phyloP scores from a whole-genome alignment of 2,888 invertebrate genomes.

The Meta bourneti region DNA sequence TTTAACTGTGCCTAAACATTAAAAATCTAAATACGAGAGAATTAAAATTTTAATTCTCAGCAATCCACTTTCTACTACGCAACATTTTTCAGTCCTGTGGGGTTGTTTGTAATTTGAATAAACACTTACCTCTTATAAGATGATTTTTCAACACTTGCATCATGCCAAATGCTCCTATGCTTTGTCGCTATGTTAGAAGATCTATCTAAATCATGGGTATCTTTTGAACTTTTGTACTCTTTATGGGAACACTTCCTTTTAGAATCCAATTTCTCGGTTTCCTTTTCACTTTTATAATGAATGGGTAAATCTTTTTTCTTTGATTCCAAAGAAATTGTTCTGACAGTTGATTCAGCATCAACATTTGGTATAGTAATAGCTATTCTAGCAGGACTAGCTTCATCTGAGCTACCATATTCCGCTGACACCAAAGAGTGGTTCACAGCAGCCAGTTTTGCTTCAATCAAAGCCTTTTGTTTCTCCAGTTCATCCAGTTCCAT shows the following conservation, averaged over 20 bases:
- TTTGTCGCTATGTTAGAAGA: slow-evolving; percentile 17
- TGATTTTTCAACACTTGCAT: slow-evolving; percentile 19
- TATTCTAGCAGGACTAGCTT: slow-evolving; percentile 51
- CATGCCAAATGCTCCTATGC: neutral
- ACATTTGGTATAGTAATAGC: slow-evolving; percentile 37
- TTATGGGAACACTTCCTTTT: slow-evolving; percentile 55
- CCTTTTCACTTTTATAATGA: slow-evolving; percentile 19
- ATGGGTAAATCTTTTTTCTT: slow-evolving; percentile 32
- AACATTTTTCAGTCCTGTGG: neutral
- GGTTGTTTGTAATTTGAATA: neutral
- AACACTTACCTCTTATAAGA: slow-evolving; percentile 20
- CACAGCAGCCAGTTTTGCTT: slow-evolving; percentile 79
- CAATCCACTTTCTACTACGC: neutral
- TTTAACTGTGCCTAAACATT: neutral
- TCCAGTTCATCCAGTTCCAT: slow-evolving; percentile 80
- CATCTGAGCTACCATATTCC: slow-evolving; percentile 75
- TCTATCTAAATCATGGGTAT: slow-evolving; percentile 34
- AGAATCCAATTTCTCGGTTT: slow-evolving; percentile 28
- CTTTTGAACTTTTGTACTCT: slow-evolving; percentile 50
- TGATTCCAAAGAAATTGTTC: slow-evolving; percentile 36
- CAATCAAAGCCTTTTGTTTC: slow-evolving; percentile 80
- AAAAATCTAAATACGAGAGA: too few relatives aligned
- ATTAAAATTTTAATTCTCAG: neutral
- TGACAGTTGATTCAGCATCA: slow-evolving; percentile 22
- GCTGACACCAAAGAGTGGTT: slow-evolving; percentile 60